These are phyloP conservation scores for Julus scanicus DNA, from an alignment of 2,888 invertebrate species.

Conservation along the genomic window DNA sequence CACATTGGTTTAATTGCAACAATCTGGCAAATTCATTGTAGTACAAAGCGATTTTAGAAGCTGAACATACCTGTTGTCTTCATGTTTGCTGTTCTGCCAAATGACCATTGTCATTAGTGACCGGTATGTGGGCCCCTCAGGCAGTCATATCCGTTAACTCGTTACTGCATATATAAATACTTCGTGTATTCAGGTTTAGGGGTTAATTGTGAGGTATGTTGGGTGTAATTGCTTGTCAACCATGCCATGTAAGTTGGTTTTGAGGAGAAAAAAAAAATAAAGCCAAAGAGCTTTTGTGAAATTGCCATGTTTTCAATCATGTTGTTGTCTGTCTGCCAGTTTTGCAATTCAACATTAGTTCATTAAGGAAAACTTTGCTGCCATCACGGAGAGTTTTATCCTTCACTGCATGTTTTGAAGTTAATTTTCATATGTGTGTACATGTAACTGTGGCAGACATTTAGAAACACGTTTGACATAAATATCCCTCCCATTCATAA, in stretches of 20 bases:
- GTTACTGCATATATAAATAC: neutral
- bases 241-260: neutral
- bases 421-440: neutral
- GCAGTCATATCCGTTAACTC: constrained; percentile 1
- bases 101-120: neutral
- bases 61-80: no score
- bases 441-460: neutral
- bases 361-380: neutral
- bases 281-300: neutral
- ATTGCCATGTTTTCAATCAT: neutral
- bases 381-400: neutral
- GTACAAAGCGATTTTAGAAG: no score
- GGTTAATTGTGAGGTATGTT: neutral
- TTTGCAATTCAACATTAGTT: constrained; percentile 10
- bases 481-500: constrained; percentile 28
- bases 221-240: neutral
- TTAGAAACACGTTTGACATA: constrained; percentile 22
- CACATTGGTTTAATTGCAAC: no score
- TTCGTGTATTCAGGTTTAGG: neutral
- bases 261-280: neutral
- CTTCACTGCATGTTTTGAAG: constrained; percentile 11
- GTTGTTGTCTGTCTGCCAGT: neutral
- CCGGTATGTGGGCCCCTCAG: neutral
- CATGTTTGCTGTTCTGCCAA: neutral
- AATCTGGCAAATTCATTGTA: no score